Percentiles rank a stretch among this genome's conserved stretches.
Conservation (phyloP, 2,113 vertebrate species). For the Ornithorhynchus anatinus region DNA sequence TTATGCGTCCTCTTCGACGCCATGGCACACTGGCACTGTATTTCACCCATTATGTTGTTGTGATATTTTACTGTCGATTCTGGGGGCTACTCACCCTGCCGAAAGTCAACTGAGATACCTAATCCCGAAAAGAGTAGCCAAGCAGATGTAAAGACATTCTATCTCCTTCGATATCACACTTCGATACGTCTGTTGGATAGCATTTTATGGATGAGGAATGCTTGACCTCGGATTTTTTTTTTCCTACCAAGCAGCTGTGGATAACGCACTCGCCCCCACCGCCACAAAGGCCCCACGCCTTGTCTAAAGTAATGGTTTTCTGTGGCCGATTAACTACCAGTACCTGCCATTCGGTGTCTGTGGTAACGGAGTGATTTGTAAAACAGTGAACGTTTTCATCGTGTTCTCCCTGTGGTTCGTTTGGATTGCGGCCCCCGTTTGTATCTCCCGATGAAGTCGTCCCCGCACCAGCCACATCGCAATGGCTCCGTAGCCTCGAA, state of each 20-base stretch:
- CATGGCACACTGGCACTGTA: slow-evolving; percentile 69
- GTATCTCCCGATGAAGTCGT: slow-evolving; percentile 73
- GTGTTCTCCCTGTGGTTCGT: slow-evolving; percentile 76
- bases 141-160: slow-evolving; percentile 67
- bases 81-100: slow-evolving; percentile 64
- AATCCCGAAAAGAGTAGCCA: slow-evolving; percentile 58
- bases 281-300: slow-evolving; percentile 58
- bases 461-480: slow-evolving; percentile 73
- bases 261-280: slow-evolving; percentile 45
- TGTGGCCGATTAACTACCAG: slow-evolving; percentile 74
- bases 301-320: slow-evolving; percentile 65
- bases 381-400: slow-evolving; percentile 73
- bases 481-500: slow-evolving; percentile 69
- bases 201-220: slow-evolving; percentile 74
- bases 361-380: slow-evolving; percentile 81
- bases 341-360: slow-evolving; percentile 81
- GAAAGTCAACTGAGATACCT: slow-evolving; percentile 58
- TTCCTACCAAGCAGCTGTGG: slow-evolving; percentile 72
- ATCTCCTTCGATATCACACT: slow-evolving; percentile 68
- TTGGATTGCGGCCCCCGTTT: slow-evolving; percentile 73
- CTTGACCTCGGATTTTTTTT: slow-evolving; percentile 68
- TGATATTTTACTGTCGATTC: slow-evolving; percentile 77
- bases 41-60: slow-evolving; percentile 68
- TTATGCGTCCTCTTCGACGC: slow-evolving; percentile 64
- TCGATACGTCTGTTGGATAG: slow-evolving; percentile 72